A percentile compares a stretch with the other conserved stretches of the same genome.
Evolutionary conservation across 2,113 vertebrate species (phyloP).

Genomic region (crab-eating macaque (Macaca fascicularis)): DNA sequence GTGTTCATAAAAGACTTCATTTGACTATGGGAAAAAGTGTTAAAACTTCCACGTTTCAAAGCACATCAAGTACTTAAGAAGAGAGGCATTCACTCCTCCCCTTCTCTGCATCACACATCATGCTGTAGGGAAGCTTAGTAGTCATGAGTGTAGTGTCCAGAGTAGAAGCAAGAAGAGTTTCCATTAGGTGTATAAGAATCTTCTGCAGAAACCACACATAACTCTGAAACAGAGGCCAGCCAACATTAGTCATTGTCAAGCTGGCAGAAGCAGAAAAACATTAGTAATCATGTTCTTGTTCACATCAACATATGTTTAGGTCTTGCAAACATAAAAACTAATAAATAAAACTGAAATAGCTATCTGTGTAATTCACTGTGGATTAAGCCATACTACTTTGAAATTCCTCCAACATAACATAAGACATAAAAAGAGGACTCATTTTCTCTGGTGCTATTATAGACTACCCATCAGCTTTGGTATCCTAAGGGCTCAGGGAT

Average conservation of each 20-base stretch:
- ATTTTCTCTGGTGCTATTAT: background rate
- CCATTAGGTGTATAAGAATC: background rate
- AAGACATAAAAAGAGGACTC: background rate
- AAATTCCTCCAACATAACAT: background rate
- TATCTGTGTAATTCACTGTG: background rate
- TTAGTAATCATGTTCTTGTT: background rate
- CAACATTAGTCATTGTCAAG: background rate
- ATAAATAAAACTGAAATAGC: background rate
- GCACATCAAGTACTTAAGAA: background rate
- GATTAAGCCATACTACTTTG: background rate
- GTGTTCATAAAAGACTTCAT: background rate
- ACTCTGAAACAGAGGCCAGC: background rate
- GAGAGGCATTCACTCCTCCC: background rate
- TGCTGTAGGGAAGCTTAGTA: background rate
- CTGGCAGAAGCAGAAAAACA: background rate
- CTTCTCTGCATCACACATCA: background rate
- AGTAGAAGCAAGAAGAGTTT: background rate
- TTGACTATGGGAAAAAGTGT: background rate
- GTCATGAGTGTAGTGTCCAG: background rate
- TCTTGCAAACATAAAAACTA: background rate
- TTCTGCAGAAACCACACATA: background rate
- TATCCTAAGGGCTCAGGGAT: background rate
- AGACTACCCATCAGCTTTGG: background rate
- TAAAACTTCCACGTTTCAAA: background rate
- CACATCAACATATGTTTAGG: background rate